Evolutionary conservation across 2,113 vertebrate species (phyloP).

Genomic region (Gymnobelideus leadbeateri): DNA sequence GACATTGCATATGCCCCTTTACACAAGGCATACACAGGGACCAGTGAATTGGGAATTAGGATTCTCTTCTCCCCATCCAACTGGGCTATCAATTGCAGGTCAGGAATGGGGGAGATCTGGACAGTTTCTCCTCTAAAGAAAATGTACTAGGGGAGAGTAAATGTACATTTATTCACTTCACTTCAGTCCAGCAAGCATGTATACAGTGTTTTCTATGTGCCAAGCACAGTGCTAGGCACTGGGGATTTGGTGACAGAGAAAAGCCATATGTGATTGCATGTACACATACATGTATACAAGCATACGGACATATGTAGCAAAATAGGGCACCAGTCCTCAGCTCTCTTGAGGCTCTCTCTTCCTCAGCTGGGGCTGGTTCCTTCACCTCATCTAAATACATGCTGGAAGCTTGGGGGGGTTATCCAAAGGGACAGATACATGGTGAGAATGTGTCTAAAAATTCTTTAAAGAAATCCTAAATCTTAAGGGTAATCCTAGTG

Average conservation of each 20-base stretch:
- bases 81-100: neutral
- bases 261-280: neutral
- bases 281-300: neutral
- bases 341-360: too few species aligned
- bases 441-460: too few species aligned
- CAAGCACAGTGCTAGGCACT: neutral
- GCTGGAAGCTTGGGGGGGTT: too few species aligned
- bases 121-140: neutral
- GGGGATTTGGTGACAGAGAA: neutral
- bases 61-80: neutral
- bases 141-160: neutral
- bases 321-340: too few species aligned
- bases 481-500: too few species aligned
- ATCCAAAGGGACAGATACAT: too few species aligned
- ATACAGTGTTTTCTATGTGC: neutral
- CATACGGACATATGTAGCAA: too few species aligned
- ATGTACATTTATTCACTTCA: neutral
- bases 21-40: neutral
- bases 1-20: neutral
- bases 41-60: neutral
- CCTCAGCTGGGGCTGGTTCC: too few species aligned
- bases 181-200: neutral
- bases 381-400: too few species aligned
- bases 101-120: neutral
- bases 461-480: too few species aligned